Evolutionary conservation across 2,113 vertebrate species (phyloP).

Genomic region (Ornithorhynchus anatinus): DNA sequence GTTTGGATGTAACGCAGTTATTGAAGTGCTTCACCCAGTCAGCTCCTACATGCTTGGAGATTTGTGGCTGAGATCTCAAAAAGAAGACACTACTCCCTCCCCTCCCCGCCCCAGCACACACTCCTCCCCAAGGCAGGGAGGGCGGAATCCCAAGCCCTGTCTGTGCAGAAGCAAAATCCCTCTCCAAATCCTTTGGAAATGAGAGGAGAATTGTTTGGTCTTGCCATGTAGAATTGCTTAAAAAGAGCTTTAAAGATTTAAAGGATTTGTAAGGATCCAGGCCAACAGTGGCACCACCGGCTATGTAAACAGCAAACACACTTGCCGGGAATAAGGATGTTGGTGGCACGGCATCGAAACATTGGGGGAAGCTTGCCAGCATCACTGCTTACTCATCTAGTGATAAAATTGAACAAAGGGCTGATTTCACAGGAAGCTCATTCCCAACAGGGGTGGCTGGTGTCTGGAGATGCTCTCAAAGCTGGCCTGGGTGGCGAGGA

Average conservation of each 20-base stretch:
- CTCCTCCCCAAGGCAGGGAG: neutral
- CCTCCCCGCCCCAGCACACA: neutral
- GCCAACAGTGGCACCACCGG: conserved; percentile 35
- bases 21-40: too few species aligned
- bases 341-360: neutral
- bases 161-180: neutral
- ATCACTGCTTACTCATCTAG: too few species aligned
- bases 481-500: too few species aligned
- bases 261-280: conserved; percentile 39
- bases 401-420: too few species aligned
- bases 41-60: too few species aligned
- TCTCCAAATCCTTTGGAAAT: conserved; percentile 5
- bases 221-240: conserved; percentile 24
- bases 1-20: too few species aligned
- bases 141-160: neutral
- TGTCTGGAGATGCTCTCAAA: too few species aligned
- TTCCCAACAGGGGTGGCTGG: too few species aligned
- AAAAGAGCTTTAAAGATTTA: conserved; percentile 50
- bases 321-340: neutral
- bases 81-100: too few species aligned
- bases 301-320: neutral
- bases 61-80: too few species aligned
- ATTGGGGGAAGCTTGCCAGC: too few species aligned
- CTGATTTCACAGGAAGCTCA: too few species aligned
- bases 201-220: conserved; percentile 1